Percentiles rank a stretch among this genome's conserved stretches.
phyloP scores from a whole-genome alignment of 2,888 invertebrate species.

The Ormyrus labotus region DNA sequence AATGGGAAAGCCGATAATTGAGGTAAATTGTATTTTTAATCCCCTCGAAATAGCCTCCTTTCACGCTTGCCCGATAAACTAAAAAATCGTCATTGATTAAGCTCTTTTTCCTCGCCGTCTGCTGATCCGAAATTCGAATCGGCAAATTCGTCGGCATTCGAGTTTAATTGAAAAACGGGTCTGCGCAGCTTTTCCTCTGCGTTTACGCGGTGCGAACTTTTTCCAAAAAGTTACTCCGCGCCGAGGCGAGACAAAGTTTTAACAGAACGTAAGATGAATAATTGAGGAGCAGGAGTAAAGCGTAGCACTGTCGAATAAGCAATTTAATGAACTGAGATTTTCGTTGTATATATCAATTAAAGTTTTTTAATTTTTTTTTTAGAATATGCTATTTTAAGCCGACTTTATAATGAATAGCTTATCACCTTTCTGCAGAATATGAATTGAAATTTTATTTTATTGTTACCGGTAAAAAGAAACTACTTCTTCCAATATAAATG shows the following conservation, averaged over 20 bases:
- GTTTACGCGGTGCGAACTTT: too few relatives aligned
- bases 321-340: constrained; percentile 22
- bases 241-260: constrained; percentile 11
- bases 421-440: too few relatives aligned
- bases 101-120: too few relatives aligned
- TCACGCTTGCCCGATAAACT: constrained; percentile 21
- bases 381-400: background rate
- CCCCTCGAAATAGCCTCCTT: constrained; percentile 34
- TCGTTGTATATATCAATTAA: background rate
- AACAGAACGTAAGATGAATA: constrained; percentile 6
- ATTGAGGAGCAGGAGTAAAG: constrained; percentile 10
- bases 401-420: too few relatives aligned
- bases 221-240: background rate
- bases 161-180: too few relatives aligned
- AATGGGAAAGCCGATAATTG: constrained; percentile 53
- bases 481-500: too few relatives aligned
- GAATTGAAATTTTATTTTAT: too few relatives aligned
- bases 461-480: too few relatives aligned
- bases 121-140: too few relatives aligned
- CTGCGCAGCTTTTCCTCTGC: too few relatives aligned
- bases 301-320: constrained; percentile 8
- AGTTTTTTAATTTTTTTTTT: constrained; percentile 16
- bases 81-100: background rate
- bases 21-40: constrained; percentile 55
- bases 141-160: too few relatives aligned